Evolutionary conservation across 2,888 invertebrate species (phyloP).

Genomic region (Mechanitis mazaeus): DNA sequence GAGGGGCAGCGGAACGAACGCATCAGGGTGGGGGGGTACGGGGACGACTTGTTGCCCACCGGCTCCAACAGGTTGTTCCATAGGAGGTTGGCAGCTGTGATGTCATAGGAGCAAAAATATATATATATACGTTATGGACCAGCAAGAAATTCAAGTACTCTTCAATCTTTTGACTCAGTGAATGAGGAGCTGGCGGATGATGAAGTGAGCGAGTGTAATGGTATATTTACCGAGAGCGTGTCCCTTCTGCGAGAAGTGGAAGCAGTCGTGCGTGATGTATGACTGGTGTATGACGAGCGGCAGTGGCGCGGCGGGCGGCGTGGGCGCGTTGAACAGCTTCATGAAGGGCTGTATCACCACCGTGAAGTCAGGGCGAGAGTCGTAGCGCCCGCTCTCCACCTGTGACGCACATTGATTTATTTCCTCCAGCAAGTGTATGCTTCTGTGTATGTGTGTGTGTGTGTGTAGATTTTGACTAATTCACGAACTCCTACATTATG

Average conservation of each 20-base stretch:
- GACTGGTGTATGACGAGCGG: constrained; percentile 80
- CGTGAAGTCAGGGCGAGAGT: constrained; percentile 80
- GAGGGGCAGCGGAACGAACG: constrained; percentile 79
- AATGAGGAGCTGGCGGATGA: no score
- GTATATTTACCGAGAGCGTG: constrained; percentile 79
- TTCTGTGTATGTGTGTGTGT: not conserved
- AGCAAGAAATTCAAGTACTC: no score
- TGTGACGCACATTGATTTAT: constrained; percentile 35
- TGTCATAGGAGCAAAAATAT: not conserved
- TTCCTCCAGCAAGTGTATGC: not conserved
- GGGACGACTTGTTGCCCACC: constrained; percentile 79
- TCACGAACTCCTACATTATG: not conserved
- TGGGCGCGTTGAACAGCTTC: constrained; percentile 79
- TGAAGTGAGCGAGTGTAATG: not conserved
- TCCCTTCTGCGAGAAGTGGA: constrained; percentile 88
- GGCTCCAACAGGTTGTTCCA: constrained; percentile 86
- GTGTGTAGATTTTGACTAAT: not conserved
- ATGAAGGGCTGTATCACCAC: constrained; percentile 85
- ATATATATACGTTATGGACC: not conserved
- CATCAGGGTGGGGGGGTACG: constrained; percentile 74
- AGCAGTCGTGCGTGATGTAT: constrained; percentile 85
- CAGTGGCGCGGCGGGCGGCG: constrained; percentile 52
- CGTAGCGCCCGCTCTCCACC: constrained; percentile 80
- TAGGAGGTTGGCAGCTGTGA: constrained; percentile 81
- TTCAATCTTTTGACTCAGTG: no score